These are phyloP conservation scores for Centroberyx gerrardi DNA, from an alignment of 2,797 vertebrate species.

Conservation along the genomic window DNA sequence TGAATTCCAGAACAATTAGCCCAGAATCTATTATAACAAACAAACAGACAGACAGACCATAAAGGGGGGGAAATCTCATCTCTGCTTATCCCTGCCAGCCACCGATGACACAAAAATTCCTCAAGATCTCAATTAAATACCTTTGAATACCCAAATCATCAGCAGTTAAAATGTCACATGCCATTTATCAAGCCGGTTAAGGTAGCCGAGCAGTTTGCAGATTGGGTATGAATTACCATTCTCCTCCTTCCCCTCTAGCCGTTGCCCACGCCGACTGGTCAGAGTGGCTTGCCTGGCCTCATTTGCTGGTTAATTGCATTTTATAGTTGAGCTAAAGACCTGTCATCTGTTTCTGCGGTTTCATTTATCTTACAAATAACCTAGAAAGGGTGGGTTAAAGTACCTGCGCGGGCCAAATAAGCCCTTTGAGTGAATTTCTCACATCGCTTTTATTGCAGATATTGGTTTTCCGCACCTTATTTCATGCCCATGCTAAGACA, in stretches of 20 bases:
- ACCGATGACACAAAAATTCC: constrained; percentile 19
- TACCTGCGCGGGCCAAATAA: constrained; percentile 80
- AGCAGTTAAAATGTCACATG: constrained; percentile 78
- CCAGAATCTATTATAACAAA: constrained; percentile 24
- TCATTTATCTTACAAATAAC: constrained; percentile 90
- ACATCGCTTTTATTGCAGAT: constrained; percentile 55
- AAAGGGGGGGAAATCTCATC: no score
- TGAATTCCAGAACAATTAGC: constrained; percentile 12
- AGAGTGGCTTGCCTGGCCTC: constrained; percentile 90
- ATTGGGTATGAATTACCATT: constrained; percentile 81
- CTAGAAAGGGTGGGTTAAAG: constrained; percentile 81
- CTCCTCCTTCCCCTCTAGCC: constrained; percentile 83
- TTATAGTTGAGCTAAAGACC: constrained; percentile 90
- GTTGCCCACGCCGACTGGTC: constrained; percentile 89
- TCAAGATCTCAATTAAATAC: constrained; percentile 62
- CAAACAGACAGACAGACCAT: background rate
- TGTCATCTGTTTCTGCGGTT: constrained; percentile 89
- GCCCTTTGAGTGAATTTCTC: constrained; percentile 58
- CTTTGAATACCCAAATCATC: constrained; percentile 72
- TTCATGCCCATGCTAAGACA: constrained; percentile 62
- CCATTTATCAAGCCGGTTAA: constrained; percentile 74
- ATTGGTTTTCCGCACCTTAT: constrained; percentile 57
- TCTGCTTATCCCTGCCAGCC: constrained; percentile 18
- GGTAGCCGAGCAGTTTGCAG: constrained; percentile 76
- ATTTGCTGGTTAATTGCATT: constrained; percentile 97